phyloP scores from a whole-genome alignment of 2,113 vertebrate genomes.

The Nipponia nippon region DNA sequence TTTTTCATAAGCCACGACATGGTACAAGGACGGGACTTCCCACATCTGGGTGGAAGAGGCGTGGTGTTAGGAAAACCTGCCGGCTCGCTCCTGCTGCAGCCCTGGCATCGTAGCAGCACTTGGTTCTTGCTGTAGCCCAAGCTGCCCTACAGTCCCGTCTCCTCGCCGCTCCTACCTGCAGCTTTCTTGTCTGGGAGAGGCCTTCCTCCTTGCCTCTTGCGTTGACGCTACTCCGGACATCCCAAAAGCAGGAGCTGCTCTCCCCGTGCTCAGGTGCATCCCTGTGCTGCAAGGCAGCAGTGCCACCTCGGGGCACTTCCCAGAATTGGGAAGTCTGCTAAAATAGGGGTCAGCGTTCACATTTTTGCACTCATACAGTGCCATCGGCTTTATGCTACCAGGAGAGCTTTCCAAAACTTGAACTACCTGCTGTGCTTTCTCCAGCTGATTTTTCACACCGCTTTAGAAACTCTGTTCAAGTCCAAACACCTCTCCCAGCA shows the following conservation, averaged over 20 bases:
- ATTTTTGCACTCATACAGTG: background rate
- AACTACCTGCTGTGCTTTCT: background rate
- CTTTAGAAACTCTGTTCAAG: background rate
- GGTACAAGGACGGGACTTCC: rapidly evolving
- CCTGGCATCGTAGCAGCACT: background rate
- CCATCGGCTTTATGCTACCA: rapidly evolving
- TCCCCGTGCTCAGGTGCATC: background rate
- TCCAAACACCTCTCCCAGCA: background rate
- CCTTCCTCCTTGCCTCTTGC: background rate
- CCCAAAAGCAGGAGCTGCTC: background rate
- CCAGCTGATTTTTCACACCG: background rate
- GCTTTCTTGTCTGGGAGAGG: background rate
- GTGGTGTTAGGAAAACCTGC: background rate
- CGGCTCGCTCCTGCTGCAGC: background rate
- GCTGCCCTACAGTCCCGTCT: background rate
- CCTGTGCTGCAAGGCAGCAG: background rate
- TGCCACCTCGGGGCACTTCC: slow-evolving; percentile 3
- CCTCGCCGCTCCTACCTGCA: background rate
- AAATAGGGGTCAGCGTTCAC: rapidly evolving
- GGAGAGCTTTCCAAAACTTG: background rate
- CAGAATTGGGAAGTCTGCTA: background rate
- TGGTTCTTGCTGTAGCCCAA: background rate
- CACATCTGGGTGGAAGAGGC: background rate
- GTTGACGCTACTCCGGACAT: background rate
- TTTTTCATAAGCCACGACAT: background rate